Evolutionary conservation across 2,113 vertebrate genomes (phyloP).

Genomic region (Haemorhous mexicanus): DNA sequence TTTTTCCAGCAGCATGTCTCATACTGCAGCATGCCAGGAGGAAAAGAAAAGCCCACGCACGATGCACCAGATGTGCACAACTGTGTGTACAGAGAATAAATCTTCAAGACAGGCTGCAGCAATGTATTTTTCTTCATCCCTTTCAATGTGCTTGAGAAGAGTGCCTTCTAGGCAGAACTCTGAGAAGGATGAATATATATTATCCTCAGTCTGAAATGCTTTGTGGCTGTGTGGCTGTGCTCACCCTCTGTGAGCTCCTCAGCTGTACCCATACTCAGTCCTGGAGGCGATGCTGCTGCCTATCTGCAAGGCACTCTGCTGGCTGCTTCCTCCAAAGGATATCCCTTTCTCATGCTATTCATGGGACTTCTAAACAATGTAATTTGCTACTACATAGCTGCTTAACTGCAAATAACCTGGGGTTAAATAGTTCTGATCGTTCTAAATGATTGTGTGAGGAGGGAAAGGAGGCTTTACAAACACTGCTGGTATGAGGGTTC

Average conservation of each 20-base stretch:
- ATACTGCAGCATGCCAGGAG: background rate
- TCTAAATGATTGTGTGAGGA: background rate
- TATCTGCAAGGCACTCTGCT: background rate
- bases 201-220: background rate
- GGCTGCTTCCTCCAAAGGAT: background rate
- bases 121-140: background rate
- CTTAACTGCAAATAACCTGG: background rate
- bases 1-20: background rate
- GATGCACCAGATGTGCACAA: background rate
- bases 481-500: background rate
- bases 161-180: background rate
- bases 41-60: background rate
- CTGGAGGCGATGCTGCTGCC: conserved; percentile 12
- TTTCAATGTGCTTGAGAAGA: background rate
- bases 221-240: background rate
- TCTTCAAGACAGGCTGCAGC: background rate
- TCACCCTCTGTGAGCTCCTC: background rate
- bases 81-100: background rate
- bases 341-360: background rate
- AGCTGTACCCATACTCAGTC: rapidly evolving
- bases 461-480: background rate
- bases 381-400: background rate
- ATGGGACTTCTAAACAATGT: background rate
- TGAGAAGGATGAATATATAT: background rate
- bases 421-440: background rate